A percentile compares a stretch with the other conserved stretches of the same genome.
Evolutionary conservation across 2,888 invertebrate species (phyloP).

Genomic region (Pinctada fucata): DNA sequence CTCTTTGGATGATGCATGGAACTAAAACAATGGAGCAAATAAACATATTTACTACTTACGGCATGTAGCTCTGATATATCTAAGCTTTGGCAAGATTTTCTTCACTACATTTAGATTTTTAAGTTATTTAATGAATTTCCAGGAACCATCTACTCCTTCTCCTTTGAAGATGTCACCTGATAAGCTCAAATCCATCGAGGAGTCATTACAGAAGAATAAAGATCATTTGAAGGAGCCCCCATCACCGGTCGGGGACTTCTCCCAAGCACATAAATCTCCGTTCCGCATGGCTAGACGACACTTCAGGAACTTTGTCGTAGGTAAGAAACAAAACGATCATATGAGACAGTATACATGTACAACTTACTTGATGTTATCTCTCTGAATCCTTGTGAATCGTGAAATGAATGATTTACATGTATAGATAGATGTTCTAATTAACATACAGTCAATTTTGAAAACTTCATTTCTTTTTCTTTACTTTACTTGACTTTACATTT

Average conservation of each 20-base stretch:
- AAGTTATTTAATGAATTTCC: background rate
- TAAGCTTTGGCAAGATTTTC: too few relatives aligned
- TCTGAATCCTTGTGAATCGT: conserved; percentile 13
- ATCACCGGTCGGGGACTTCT: conserved; percentile 25
- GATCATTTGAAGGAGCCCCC: conserved; percentile 16
- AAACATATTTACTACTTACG: too few relatives aligned
- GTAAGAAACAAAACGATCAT: conserved; percentile 37
- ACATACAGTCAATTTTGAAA: background rate
- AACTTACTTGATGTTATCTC: background rate
- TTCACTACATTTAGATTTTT: too few relatives aligned
- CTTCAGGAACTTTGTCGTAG: conserved; percentile 62
- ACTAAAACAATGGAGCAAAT: too few relatives aligned
- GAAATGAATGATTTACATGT: background rate
- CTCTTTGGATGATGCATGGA: too few relatives aligned
- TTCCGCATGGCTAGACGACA: conserved; percentile 49
- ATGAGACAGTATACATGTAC: too few relatives aligned
- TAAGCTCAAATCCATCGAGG: conserved; percentile 40
- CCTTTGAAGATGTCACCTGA: conserved; percentile 42
- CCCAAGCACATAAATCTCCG: conserved; percentile 44
- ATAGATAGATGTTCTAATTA: background rate
- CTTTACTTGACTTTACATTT: too few relatives aligned
- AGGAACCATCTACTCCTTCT: conserved; percentile 36
- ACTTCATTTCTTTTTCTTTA: background rate
- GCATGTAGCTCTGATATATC: too few relatives aligned
- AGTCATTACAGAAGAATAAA: conserved; percentile 33